Conservation (phyloP, 2,113 vertebrate species). For the Amphiprion ocellaris region DNA sequence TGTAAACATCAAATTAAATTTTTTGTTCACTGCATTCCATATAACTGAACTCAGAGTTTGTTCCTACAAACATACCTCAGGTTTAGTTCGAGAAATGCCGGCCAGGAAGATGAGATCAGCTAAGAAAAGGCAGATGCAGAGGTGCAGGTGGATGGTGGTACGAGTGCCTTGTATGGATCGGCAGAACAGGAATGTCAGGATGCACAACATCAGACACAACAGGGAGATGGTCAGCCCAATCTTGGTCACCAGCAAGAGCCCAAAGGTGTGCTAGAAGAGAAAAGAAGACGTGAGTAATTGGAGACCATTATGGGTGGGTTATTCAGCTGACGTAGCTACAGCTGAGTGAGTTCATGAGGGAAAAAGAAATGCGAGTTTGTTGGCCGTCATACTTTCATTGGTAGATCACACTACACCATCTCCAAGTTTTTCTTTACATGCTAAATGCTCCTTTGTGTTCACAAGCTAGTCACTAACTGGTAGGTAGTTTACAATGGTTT, state of each 20-base stretch:
- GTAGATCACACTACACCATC: no score
- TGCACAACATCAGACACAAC: constrained; percentile 85
- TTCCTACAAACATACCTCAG: constrained; percentile 63
- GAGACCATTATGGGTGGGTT: background rate
- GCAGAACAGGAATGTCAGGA: constrained; percentile 89
- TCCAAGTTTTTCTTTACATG: no score
- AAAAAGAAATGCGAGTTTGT: no score
- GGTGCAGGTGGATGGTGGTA: constrained; percentile 91
- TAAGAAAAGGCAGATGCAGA: constrained; percentile 89
- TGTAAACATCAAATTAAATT: background rate
- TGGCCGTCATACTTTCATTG: no score
- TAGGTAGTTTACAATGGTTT: no score
- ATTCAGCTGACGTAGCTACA: no score
- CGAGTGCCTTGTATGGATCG: constrained; percentile 88
- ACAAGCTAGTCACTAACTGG: no score
- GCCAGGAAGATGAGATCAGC: constrained; percentile 88
- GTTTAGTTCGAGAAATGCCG: constrained; percentile 79
- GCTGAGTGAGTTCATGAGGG: no score
- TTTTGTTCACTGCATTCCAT: no score
- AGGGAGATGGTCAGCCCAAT: constrained; percentile 87
- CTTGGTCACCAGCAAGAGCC: constrained; percentile 83
- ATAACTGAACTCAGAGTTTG: background rate
- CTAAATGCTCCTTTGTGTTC: no score
- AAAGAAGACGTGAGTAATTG: background rate
- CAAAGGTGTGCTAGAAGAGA: constrained; percentile 78